Base-by-base conservation (phyloP, 2,888 invertebrate genomes). In the Seira ritae region DNA sequence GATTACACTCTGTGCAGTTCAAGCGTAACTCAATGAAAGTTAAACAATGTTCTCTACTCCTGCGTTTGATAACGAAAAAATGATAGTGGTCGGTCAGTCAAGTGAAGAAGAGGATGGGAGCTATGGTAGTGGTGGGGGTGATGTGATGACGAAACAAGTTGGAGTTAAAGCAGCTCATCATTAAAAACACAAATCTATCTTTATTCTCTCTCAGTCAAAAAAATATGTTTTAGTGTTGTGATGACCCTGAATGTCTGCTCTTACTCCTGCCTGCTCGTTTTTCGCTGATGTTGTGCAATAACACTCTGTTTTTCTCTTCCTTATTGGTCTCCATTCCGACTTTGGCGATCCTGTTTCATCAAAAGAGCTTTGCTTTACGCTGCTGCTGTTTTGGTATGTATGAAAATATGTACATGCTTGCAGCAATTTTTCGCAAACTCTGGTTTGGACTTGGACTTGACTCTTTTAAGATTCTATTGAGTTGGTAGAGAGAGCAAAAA, bases 181-280 rank as follows among this genome's bases (percentile, higher is more conserved):
- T 62, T 46, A 65, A 37, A 19, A 71, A 24, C 73, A 15, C 50
- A 71, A 70, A 69, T 23, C 12, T 15, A 24, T 68, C n/a, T n/a
- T 42, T 42, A 42, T 42, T 42, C 42, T 42, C 42, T 42, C 12
- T 6, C 6, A 42, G 6, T 42, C 69, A 66, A 84, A 84, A 75
- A 84, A 83, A 83, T 42, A 84, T 78, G 86, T 85, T 87, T 84
- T 84, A 86, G 84, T 85, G 81, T 80, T 23, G 65, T 62, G 86
- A 85, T 84, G 88, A 87, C 88, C 88, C 88, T 88, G 88, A 87
- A 86, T 86, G 87, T 87, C 87, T 86, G 82, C 42, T 42, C 42
- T 42, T 42, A 12, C 42, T 42, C n/a, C n/a, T n/a, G n/a, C 80
- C 66, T 80, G 82, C 74, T 75, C 83, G 82, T 79, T 84, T 70